Evolutionary conservation across 2,797 vertebrate genomes (phyloP), one percentile per base, ranked within the genome.

Genomic region (Mormyrops boulengeri): DNA sequence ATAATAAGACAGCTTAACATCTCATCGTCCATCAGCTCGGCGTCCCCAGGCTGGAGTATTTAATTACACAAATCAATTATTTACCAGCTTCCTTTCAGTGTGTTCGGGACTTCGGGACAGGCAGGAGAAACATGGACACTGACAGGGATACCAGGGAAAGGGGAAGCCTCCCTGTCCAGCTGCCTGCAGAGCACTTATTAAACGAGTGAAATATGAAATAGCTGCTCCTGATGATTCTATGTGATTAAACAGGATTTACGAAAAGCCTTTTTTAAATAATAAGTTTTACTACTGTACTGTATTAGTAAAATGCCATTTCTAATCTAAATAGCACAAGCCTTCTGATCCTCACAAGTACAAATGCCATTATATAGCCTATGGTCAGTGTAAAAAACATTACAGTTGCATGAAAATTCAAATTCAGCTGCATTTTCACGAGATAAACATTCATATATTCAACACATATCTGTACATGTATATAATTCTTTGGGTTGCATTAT

Each of bases 1-100:
- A 96, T 92, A 94, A 96, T 95, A 95, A 95, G 94, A 94, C 93
- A 94, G 95, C 95, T 96, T 96, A 96, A 97, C 96, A 96, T 96
- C 95, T 95, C 95, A 93, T 95, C 93, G 94, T 96, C 96, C 96
- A 96, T 96, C 96, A 96, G 96, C 96, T 94, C 91, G 93, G 94
- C 95, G 94, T 96, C 96, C 95, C 95, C 19, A 91, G 94, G 95
- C 94, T 94, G 93, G 95, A 94, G 96, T 96, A 95, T 96, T 96
- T 96, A 95, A 96, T 96, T 97, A 96, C 96, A 95, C 95, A 91
- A 93, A 96, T 97, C 94, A 96, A 97, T 96, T 96, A 97, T 96
- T 97, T 94, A 97, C 93, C 93, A 94, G 95, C 94, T 96, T 94
- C 92, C 95, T 97, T 96, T 96, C 96, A 96, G 93, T 95, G 94